Evolutionary conservation across 2,888 invertebrate genomes (phyloP).

Genomic region (Suillia variegata): DNA sequence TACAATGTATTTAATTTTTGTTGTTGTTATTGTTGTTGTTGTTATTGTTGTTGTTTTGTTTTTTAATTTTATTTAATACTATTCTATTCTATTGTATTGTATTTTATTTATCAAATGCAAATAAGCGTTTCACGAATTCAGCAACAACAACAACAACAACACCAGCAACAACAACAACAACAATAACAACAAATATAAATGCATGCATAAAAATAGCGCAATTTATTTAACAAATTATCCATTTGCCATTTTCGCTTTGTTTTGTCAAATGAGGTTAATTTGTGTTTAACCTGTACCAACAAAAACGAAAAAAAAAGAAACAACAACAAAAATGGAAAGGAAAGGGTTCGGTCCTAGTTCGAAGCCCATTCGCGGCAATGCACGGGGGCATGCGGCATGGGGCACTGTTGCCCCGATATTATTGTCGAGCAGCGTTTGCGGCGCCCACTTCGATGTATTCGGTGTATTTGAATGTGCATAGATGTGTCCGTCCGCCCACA

Average conservation of each 20-base stretch:
- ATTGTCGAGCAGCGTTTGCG: no score
- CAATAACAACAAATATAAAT: constrained; percentile 29
- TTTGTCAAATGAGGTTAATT: constrained; percentile 61
- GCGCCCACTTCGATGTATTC: no score
- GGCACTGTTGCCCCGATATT: no score
- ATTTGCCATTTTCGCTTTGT: constrained; percentile 55
- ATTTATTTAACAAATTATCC: constrained; percentile 59
- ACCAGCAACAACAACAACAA: neutral
- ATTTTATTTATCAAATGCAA: constrained; percentile 44
- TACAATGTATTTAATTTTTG: constrained; percentile 39
- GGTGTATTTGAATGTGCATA: no score
- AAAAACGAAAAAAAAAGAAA: no score
- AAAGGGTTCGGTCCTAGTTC: no score
- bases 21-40: no score
- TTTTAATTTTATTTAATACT: constrained; percentile 38
- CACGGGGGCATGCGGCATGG: neutral
- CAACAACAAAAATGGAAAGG: no score
- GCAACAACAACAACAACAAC: constrained; percentile 15
- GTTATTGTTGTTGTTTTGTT: no score
- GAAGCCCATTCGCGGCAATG: constrained; percentile 20
- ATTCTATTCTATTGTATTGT: constrained; percentile 1
- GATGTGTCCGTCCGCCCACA: no score
- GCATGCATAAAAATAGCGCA: constrained; percentile 41
- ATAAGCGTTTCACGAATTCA: constrained; percentile 37
- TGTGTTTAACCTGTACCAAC: constrained; percentile 52